Evolutionary conservation across 2,888 invertebrate genomes (phyloP).

Genomic region (Lycia hirtaria): DNA sequence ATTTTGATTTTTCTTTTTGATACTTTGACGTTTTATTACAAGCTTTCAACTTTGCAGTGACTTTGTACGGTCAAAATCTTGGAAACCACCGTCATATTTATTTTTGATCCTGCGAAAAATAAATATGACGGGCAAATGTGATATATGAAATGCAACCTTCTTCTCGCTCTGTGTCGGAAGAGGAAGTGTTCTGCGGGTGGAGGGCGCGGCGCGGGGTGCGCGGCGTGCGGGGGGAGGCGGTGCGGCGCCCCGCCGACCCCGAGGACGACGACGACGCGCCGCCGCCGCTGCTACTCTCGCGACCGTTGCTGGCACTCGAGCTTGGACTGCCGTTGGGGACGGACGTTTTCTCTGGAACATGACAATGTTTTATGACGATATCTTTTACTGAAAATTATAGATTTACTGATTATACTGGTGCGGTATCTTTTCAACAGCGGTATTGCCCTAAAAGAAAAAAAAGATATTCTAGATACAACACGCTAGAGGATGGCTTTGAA

Average conservation of each 20-base stretch:
- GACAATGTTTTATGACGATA: neutral
- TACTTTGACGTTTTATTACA: too few relatives aligned
- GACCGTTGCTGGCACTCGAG: conserved; percentile 28
- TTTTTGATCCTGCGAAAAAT: too few relatives aligned
- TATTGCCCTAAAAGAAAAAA: too few relatives aligned
- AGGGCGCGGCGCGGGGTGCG: conserved; percentile 57
- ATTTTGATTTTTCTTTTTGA: too few relatives aligned
- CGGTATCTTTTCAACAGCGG: too few relatives aligned
- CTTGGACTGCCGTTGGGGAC: conserved; percentile 28
- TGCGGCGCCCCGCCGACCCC: conserved; percentile 53
- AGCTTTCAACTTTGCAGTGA: too few relatives aligned
- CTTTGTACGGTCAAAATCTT: too few relatives aligned
- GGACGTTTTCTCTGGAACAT: conserved; percentile 39
- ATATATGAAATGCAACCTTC: conserved; percentile 67
- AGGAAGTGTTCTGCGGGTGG: conserved; percentile 70
- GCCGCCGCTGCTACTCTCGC: conserved; percentile 65
- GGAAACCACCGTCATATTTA: too few relatives aligned
- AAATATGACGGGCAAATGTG: neutral
- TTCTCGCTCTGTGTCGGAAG: conserved; percentile 86
- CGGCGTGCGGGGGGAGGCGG: conserved; percentile 62
- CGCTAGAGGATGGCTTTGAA: too few relatives aligned
- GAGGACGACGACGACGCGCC: conserved; percentile 55
- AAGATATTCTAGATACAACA: too few relatives aligned
- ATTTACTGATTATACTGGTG: too few relatives aligned
- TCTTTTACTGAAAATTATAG: too few relatives aligned